Conservation (phyloP, 2,113 vertebrate genomes). For the Bos indicus region DNA sequence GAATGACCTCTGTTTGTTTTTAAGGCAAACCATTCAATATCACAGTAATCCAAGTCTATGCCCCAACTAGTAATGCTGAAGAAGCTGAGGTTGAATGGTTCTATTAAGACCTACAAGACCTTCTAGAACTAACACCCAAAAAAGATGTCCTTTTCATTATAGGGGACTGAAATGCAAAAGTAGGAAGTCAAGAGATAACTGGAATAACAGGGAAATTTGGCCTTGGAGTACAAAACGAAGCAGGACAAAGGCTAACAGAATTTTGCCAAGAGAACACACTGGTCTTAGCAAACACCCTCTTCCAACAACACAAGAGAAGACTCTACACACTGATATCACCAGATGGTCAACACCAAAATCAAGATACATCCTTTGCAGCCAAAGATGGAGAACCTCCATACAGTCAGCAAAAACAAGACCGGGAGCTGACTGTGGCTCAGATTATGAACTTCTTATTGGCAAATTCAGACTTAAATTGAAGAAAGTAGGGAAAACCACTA, state of each 20-base stretch:
- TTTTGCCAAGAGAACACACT: not conserved
- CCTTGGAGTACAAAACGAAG: not conserved
- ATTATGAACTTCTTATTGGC: not conserved
- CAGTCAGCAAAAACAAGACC: not conserved
- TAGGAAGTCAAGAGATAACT: not conserved
- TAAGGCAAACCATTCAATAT: not conserved
- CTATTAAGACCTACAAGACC: not conserved
- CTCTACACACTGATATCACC: not conserved
- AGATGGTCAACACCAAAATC: not conserved
- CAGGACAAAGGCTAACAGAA: not conserved
- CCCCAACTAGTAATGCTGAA: not conserved
- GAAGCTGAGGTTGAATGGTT: not conserved
- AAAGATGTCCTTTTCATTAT: not conserved
- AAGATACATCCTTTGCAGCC: not conserved
- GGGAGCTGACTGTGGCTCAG: not conserved
- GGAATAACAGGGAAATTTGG: not conserved
- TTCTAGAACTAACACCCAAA: not conserved
- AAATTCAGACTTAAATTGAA: not conserved
- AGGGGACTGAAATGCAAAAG: not conserved
- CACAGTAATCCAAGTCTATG: not conserved
- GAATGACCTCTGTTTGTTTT: not conserved
- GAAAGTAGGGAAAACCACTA: not conserved
- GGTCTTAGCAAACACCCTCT: not conserved
- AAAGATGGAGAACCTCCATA: not conserved
- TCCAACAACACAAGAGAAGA: not conserved